Base-by-base conservation (phyloP, 2,797 vertebrate genomes). In the Lepidocolaptes lacrymiger region DNA sequence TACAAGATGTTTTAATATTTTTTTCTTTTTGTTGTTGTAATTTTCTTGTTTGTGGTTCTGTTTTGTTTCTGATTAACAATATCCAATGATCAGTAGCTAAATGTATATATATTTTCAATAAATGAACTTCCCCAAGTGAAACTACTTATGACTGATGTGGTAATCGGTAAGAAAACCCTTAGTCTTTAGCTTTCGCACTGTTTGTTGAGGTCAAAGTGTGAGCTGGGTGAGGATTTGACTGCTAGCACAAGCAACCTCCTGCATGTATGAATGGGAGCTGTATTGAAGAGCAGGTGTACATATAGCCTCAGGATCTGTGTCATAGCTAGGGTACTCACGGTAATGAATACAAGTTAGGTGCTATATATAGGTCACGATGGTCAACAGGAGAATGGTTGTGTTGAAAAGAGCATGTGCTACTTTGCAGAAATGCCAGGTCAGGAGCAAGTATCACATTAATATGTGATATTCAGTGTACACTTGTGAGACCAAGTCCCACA, bases 181-280 rank as follows among this genome's bases (percentile, higher is more conserved):
- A n/a, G 7, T 44, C 22, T 71, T 79, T 51, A 24, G 11, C 17
- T 88, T 88, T 91, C 5, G 82, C 13, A 28, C 12, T 91, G 5
- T 4, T 4, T 1, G 0, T 24, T 76, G 48, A 79, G 6, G 5
- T 39, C 1, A 1, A 54, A 48, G 10, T 13, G 5, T 55, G 10
- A 6, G 5, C 16, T 54, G 36, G 8, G 12, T 80, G 3, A 27
- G 17, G 8, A 30, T 58, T 63, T 81, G 52, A 13, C 13, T 54
- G 7, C 24, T 44, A 20, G 17, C 4, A 71, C 20, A 7, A 26
- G 3, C 14, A 62, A 3, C 1, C 5, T 62, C 36, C 21, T 51
- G 6, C 41, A 26, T 10, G 8, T 41, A 9, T 9, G 19, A 74
- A 28, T 43, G 8, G 8, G 21, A 66, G 5, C 6, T 39, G 9